Evolutionary conservation across 2,113 vertebrate species (phyloP), one percentile per base, ranked within the genome.

Genomic region (Ptilonorhynchus violaceus): DNA sequence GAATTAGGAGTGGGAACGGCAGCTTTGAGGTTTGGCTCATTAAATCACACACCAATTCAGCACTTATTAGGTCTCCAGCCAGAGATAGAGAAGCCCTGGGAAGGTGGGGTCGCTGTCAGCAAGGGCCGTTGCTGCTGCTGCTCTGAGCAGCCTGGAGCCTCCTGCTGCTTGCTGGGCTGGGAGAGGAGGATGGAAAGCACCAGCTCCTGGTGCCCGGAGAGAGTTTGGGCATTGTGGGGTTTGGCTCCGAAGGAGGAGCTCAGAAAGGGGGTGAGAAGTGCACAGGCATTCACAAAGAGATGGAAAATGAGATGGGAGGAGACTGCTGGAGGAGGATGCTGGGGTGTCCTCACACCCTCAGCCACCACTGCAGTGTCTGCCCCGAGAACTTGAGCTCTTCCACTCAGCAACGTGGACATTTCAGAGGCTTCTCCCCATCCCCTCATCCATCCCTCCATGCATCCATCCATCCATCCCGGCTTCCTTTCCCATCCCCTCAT

Each of bases 31-130:
- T 85, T 86, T 0, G 0, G 33, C 83, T 95, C 94, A 74, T 96
- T 95, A 95, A 97, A 97, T 97, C 95, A 97, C 95, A 67, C 81
- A 86, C 79, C 95, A 96, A 86, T 92, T 97, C 94, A 59, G 88
- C 1, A 3, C 91, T 93, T 89, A 89, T 93, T 91, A 89, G 66
- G 92, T 96, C 94, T 95, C 93, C 89, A 96, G 95, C 49, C 89
- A 85, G 87, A 67, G 56, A 86, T 58, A 93, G 33, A 85, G 88
- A 62, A 88, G 88, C 37, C 37, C 47, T 23, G 27, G 76, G 68
- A 39, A 82, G 91, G 74, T n/a, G 44, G 50, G 88, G 53, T 8
- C 86, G 89, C 80, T 95, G 77, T 53, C 25, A 87, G 91, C 60
- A 75, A 52, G 20, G 78, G 39, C 47, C 84, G 78, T 67, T 82